A percentile compares a stretch with the other conserved stretches of the same genome.
phyloP scores from a whole-genome alignment of 2,113 vertebrate species.

The Protobothrops flavoviridis region DNA sequence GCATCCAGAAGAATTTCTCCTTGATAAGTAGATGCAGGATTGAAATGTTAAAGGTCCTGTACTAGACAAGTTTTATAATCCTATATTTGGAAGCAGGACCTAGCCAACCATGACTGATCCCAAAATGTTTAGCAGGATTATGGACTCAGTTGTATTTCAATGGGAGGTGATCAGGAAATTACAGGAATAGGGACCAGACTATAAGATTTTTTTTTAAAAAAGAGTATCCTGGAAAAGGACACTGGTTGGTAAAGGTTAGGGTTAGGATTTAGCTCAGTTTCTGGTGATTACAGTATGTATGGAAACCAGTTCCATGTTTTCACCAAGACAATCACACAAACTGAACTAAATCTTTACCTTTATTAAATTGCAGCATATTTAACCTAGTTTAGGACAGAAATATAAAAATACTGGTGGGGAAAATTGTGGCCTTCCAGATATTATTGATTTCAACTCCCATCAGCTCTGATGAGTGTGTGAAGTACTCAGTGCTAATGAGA shows the following conservation, averaged over 20 bases:
- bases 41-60: not conserved
- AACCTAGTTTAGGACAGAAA: not conserved
- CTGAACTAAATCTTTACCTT: not conserved
- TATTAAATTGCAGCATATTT: not conserved
- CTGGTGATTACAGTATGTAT: not conserved
- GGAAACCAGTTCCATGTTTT: not conserved
- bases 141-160: not conserved
- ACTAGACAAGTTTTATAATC: slow-evolving; percentile 1
- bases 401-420: not conserved
- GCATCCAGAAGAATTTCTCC: not conserved
- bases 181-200: not conserved
- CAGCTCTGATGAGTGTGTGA: not conserved
- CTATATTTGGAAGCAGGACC: not conserved
- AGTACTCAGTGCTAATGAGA: not conserved
- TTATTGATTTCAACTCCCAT: not conserved
- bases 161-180: not conserved
- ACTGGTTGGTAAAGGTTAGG: not conserved
- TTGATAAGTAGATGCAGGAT: not conserved
- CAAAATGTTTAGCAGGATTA: not conserved
- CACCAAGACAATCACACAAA: not conserved
- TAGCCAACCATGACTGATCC: not conserved
- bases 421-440: not conserved
- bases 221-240: not conserved
- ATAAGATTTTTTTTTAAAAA: not conserved
- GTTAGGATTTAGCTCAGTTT: not conserved